A percentile compares a stretch with the other conserved stretches of the same genome.
Evolutionary conservation across 2,113 vertebrate genomes (phyloP).

Genomic region (Oncorhynchus clarkii): DNA sequence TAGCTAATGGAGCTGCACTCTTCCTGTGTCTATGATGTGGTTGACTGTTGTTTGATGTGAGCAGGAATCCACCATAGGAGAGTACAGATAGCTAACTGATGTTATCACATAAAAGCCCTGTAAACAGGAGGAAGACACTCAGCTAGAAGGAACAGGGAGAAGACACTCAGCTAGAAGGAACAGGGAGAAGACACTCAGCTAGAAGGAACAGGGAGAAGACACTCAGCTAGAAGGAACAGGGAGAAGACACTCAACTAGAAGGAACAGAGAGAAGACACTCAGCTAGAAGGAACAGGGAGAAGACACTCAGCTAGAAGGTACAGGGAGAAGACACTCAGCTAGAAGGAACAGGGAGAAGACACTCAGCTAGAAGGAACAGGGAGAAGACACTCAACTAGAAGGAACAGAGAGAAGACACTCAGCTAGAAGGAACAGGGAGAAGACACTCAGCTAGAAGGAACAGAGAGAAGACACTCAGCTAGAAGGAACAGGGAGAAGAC

Average conservation of each 20-base stretch:
- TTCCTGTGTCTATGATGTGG: conserved; percentile 71
- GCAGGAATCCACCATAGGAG: conserved; percentile 60
- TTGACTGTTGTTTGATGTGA: conserved; percentile 71
- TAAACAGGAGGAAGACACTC: conserved; percentile 48
- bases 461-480: conserved; percentile 63
- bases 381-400: conserved; percentile 58
- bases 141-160: conserved; percentile 49
- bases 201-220: conserved; percentile 59
- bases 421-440: conserved; percentile 49
- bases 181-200: conserved; percentile 64
- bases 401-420: no score
- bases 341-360: conserved; percentile 59
- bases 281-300: conserved; percentile 47
- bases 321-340: conserved; percentile 64
- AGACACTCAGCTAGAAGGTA: conserved; percentile 49
- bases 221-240: conserved; percentile 45
- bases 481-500: conserved; percentile 59
- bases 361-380: conserved; percentile 32
- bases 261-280: conserved; percentile 64
- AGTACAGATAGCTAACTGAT: conserved; percentile 61
- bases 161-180: conserved; percentile 49
- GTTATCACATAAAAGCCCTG: conserved; percentile 71
- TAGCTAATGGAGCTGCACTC: conserved; percentile 69
- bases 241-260: conserved; percentile 58
- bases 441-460: conserved; percentile 48